Base-by-base conservation (phyloP, 2,113 vertebrate species). In the Sapajus apella region DNA sequence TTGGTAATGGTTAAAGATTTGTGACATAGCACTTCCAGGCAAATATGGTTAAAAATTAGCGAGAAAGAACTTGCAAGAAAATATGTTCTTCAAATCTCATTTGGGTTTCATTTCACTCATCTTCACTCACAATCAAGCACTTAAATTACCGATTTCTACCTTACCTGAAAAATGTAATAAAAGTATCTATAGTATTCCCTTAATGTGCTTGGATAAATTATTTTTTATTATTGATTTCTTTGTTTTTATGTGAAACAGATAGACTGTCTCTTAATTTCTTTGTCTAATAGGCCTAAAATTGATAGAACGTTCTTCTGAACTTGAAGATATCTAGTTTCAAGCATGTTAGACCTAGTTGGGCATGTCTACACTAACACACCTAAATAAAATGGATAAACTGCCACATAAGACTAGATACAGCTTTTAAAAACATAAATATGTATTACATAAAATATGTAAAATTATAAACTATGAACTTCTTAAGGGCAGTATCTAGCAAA, bases 351-450 rank as follows among this genome's bases (percentile, higher is more conserved):
- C 50, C 12, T 82, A 73, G 16, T 6, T 86, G 40, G 23, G 5
- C 5, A 6, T 68, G 27, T 66, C 43, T 56, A 55, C 7, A 58
- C 8, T 58, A 32, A 80, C 4, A 16, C 13, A 84, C 5, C 64
- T 21, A 83, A 83, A 68, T 6, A 58, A 80, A 73, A 45, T 40
- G 5, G 17, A 75, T 77, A 23, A 23, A 13, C 50, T 90, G n/a
- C 11, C 75, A 11, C 7, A 5, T 72, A 82, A 40, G 23, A 93
- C 4, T 30, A 45, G 58, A 61, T 35, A 27, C 27, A 90, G 18
- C 18, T 14, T 16, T 81, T 81, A 92, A 32, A 88, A 96, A 96
- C 56, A 68, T 40, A 87, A 97, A 55, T 76, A 56, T 55, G 5
- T n/a, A 18, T 75, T 8, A 91, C 50, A 80, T 25, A 64, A 87